Evolutionary conservation across 1,140 invertebrate species (phyloP).

Genomic region (Drosophila pectinifera): DNA sequence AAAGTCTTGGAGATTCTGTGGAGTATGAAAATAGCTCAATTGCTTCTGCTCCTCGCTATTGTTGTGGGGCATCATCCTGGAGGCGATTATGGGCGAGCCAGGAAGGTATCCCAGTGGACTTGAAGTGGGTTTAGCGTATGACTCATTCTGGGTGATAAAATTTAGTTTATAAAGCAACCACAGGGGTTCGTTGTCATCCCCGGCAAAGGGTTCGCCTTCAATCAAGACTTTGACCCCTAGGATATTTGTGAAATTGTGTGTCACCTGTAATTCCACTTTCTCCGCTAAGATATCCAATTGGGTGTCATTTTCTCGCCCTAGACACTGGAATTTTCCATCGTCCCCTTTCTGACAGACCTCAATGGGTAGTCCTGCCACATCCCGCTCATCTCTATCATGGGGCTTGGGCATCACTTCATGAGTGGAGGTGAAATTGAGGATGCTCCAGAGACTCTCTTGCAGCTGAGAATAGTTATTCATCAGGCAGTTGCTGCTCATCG

Average conservation of each 20-base stretch:
- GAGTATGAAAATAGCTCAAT: slow-evolving; percentile 56
- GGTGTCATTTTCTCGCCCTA: slow-evolving; percentile 32
- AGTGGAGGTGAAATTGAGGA: slow-evolving; percentile 56
- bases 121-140: slow-evolving; percentile 41
- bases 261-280: slow-evolving; percentile 43
- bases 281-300: slow-evolving; percentile 38
- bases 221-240: neutral
- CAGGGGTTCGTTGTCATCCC: slow-evolving; percentile 9
- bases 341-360: slow-evolving; percentile 43
- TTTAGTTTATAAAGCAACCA: slow-evolving; percentile 48
- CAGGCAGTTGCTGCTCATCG: slow-evolving; percentile 47
- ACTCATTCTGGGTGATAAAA: slow-evolving; percentile 19
- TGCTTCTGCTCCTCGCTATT: slow-evolving; percentile 23
- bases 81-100: slow-evolving; percentile 62
- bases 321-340: slow-evolving; percentile 6
- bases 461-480: slow-evolving; percentile 33
- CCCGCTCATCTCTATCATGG: slow-evolving; percentile 46
- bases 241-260: slow-evolving; percentile 68
- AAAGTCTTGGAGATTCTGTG: slow-evolving; percentile 1
- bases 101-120: slow-evolving; percentile 71
- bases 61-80: slow-evolving; percentile 40
- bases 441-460: slow-evolving; percentile 36
- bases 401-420: slow-evolving; percentile 47
- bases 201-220: slow-evolving; percentile 29
- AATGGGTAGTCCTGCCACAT: slow-evolving; percentile 20